These are phyloP conservation scores for Tringa solitaria DNA, from an alignment of 2,113 vertebrate species.

Conservation along the genomic window DNA sequence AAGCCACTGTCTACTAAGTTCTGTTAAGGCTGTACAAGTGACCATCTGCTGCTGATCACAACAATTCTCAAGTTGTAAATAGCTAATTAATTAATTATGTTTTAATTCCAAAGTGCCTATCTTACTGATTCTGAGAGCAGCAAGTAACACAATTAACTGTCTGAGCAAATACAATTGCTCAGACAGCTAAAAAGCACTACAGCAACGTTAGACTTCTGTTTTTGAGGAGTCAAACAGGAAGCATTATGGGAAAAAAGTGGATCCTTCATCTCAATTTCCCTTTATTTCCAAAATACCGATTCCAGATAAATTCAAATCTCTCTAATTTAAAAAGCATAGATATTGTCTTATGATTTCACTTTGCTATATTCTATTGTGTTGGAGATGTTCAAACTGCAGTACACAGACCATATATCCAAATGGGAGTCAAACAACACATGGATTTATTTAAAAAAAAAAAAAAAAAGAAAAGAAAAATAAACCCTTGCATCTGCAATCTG, in stretches of 20 bases:
- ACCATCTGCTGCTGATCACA: conserved; percentile 1
- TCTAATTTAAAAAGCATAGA: neutral
- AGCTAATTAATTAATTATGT: neutral
- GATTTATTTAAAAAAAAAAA: neutral
- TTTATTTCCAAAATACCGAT: neutral
- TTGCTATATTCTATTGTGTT: neutral
- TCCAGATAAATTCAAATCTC: neutral
- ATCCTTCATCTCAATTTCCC: neutral
- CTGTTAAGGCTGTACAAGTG: neutral
- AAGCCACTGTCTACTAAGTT: neutral
- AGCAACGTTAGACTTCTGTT: neutral
- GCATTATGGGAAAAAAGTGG: fast-evolving
- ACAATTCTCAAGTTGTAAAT: neutral
- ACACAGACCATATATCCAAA: neutral
- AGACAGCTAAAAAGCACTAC: neutral
- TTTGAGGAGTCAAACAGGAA: neutral
- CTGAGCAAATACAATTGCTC: neutral
- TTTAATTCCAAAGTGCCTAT: neutral
- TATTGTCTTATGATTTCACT: neutral
- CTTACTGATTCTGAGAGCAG: neutral
- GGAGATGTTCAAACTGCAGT: neutral
- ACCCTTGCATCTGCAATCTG: neutral
- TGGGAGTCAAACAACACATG: neutral
- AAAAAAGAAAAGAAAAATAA: neutral
- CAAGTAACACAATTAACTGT: neutral